Percentiles rank a stretch among this genome's conserved stretches.
phyloP scores from a whole-genome alignment of 2,113 vertebrate genomes.

The Suricata suricatta region DNA sequence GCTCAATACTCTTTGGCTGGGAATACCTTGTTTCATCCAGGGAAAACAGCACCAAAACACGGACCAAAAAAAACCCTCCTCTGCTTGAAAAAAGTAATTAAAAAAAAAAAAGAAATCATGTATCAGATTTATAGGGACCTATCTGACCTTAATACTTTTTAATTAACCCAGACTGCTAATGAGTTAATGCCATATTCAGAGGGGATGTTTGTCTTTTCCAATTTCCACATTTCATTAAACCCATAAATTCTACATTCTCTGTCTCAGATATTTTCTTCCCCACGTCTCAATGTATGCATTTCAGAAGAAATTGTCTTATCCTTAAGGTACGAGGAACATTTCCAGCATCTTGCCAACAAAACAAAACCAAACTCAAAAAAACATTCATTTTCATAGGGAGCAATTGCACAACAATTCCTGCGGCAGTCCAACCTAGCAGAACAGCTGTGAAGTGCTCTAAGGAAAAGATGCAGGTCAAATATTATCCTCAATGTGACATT shows the following conservation, averaged over 20 bases:
- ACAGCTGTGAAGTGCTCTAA: constrained; percentile 19
- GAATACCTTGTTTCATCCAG: not conserved
- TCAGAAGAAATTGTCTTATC: constrained; percentile 23
- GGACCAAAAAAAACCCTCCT: not conserved
- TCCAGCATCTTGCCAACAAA: constrained; percentile 1
- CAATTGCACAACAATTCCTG: not conserved
- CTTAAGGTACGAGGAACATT: constrained; percentile 34
- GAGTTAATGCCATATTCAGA: constrained; percentile 12
- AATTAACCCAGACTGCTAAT: constrained; percentile 11
- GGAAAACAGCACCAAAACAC: not conserved
- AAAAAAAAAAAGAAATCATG: not conserved
- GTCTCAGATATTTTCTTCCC: constrained; percentile 14
- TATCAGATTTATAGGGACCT: not conserved
- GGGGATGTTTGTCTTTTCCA: not conserved
- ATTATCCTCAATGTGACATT: not conserved
- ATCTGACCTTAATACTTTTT: not conserved
- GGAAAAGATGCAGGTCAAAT: not conserved
- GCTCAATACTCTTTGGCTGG: not conserved
- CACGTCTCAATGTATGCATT: not conserved
- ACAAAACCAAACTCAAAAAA: not conserved
- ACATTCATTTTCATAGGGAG: not conserved
- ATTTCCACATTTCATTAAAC: constrained; percentile 36
- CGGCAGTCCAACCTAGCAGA: not conserved
- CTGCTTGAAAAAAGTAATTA: not conserved
- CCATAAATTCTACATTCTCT: not conserved